Evolutionary conservation across 1,140 invertebrate species (phyloP).

Genomic region (Heliconius nattereri): DNA sequence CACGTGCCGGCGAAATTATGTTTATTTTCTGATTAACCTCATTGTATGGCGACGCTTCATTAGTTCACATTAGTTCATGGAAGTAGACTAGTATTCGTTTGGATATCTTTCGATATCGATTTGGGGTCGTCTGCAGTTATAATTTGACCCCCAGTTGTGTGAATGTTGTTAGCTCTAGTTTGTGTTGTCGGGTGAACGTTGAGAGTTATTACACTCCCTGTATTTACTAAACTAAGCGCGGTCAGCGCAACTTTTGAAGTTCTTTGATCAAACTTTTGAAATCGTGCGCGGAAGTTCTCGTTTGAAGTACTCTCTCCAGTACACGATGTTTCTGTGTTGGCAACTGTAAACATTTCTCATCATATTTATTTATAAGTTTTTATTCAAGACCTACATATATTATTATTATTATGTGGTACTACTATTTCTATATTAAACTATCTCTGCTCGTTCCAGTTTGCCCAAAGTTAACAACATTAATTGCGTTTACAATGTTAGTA

Average conservation of each 20-base stretch:
- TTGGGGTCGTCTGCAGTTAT: not conserved
- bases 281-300: slow-evolving; percentile 24
- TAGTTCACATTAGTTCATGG: not conserved
- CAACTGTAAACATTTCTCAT: slow-evolving; percentile 32
- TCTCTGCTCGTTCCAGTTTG: not conserved
- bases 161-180: slow-evolving; percentile 3
- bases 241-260: slow-evolving; percentile 26
- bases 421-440: too few species aligned
- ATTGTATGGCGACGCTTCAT: slow-evolving; percentile 30
- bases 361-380: slow-evolving; percentile 28
- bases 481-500: slow-evolving; percentile 24
- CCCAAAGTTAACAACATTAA: slow-evolving; percentile 25
- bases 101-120: not conserved
- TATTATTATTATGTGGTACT: not conserved
- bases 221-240: slow-evolving; percentile 11
- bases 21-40: slow-evolving; percentile 37
- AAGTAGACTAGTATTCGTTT: not conserved
- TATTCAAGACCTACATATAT: slow-evolving; percentile 21
- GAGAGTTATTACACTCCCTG: slow-evolving; percentile 5
- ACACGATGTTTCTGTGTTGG: slow-evolving; percentile 28
- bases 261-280: slow-evolving; percentile 33
- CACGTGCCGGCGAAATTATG: slow-evolving; percentile 23
- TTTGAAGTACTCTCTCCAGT: slow-evolving; percentile 23
- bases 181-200: slow-evolving; percentile 18
- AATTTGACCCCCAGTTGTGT: not conserved